Evolutionary conservation across 2,888 invertebrate species (phyloP).

Genomic region (Lithophane leautieri): DNA sequence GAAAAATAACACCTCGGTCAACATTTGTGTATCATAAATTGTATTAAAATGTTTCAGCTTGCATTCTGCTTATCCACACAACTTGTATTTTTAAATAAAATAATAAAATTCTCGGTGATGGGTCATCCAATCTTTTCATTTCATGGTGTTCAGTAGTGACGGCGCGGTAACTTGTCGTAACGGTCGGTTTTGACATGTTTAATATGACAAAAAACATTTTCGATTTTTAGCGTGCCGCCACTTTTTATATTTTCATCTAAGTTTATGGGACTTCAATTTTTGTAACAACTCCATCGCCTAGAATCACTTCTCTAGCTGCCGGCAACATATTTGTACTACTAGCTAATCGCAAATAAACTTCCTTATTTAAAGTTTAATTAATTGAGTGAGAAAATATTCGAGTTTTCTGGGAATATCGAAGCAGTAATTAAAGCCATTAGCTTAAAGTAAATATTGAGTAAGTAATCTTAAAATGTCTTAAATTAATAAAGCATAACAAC

Average conservation of each 20-base stretch:
- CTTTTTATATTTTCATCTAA: slow-evolving; percentile 4
- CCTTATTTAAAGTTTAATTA: not conserved
- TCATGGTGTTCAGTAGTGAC: slow-evolving; percentile 21
- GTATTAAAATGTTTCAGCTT: slow-evolving; percentile 57
- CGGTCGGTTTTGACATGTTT: rapidly evolving
- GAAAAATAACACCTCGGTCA: slow-evolving; percentile 22
- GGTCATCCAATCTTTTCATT: slow-evolving; percentile 34
- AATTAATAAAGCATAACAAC: not conserved
- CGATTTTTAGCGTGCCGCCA: slow-evolving; percentile 14
- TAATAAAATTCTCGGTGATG: slow-evolving; percentile 56
- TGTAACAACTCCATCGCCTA: slow-evolving; percentile 49
- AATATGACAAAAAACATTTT: not conserved
- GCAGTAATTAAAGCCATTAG: not conserved
- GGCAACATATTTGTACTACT: slow-evolving; percentile 46
- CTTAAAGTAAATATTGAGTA: not conserved
- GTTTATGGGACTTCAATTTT: slow-evolving; percentile 8
- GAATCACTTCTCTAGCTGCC: slow-evolving; percentile 40
- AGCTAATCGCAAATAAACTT: not conserved
- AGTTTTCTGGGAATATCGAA: slow-evolving; percentile 25
- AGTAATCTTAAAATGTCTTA: not conserved
- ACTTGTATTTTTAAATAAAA: slow-evolving; percentile 21
- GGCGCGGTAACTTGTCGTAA: not conserved
- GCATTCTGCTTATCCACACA: slow-evolving; percentile 50
- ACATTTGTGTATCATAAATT: slow-evolving; percentile 38
- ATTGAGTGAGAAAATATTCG: not conserved